Base-by-base conservation (phyloP, 2,888 invertebrate species). In the Sicus ferrugineus region DNA sequence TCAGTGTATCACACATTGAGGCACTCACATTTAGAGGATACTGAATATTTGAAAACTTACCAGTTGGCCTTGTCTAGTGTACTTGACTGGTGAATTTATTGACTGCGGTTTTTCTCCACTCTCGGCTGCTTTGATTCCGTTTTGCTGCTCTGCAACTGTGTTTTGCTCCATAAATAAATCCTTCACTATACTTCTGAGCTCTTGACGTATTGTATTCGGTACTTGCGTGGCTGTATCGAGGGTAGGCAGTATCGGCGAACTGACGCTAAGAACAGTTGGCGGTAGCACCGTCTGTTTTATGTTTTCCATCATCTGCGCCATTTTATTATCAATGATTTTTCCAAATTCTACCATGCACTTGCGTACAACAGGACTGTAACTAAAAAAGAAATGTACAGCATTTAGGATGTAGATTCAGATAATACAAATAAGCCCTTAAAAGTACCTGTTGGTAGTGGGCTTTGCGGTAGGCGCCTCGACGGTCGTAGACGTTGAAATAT, bases 401-500 rank as follows among this genome's bases (percentile, higher is more conserved):
- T 38, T 7, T 14, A 14, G 7, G 14, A 38, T 7, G 23, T n/a
- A 19, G 31, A 50, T 19, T 30, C 7, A 48, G 3, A n/a, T 48
- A 42, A 2, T 64, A 3, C 48, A 21, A 16, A 9, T 23, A n/a
- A 42, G 38, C n/a, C 14, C 6, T 61, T 52, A n/a, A 42, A 11
- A 42, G 19, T 63, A 19, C 59, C 48, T 31, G 46, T 54, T 46
- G 31, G 1, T 70, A 68, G 67, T 65, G 42, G 67, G 4, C 54
- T 64, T 54, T 6, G 46, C 42, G 9, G 68, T n/a, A 30, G 69
- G 72, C 2, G 64, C 71, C 42, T 80, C 80, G 26, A 80, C 69
- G 28, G 74, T 73, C 21, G 80, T 81, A 3, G 80, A 81, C 31
- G 78, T 70, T 4, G 81, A 81, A 16, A 79, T 72, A 73, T 81